These are phyloP conservation scores for Microplitis demolitor DNA, from an alignment of 1,140 invertebrate species.

Conservation along the genomic window DNA sequence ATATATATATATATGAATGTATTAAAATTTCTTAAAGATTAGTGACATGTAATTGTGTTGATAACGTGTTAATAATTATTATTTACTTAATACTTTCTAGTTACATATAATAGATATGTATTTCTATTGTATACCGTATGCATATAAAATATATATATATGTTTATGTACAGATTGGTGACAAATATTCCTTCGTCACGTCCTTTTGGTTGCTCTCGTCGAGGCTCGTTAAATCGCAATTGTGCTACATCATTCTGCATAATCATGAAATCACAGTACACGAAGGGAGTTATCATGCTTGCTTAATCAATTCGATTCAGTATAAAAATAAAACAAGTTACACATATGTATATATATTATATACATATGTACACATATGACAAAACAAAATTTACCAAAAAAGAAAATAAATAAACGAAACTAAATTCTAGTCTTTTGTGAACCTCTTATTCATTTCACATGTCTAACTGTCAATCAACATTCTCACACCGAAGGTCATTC, in stretches of 20 bases:
- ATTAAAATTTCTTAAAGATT: too few relatives aligned
- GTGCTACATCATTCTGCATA: slow-evolving; percentile 35
- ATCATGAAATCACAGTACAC: slow-evolving; percentile 32
- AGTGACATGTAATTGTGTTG: too few relatives aligned
- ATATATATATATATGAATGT: too few relatives aligned
- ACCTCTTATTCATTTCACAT: too few relatives aligned
- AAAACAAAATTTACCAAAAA: slow-evolving; percentile 2
- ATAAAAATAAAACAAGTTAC: slow-evolving; percentile 16
- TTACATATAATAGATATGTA: neutral
- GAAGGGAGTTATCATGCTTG: slow-evolving; percentile 28
- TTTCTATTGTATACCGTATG: neutral
- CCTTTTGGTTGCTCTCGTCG: slow-evolving; percentile 29
- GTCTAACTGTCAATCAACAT: too few relatives aligned
- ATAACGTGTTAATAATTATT: too few relatives aligned
- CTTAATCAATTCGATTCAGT: slow-evolving; percentile 32
- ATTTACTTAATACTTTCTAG: too few relatives aligned
- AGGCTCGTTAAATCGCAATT: slow-evolving; percentile 36
- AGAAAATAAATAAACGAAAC: too few relatives aligned
- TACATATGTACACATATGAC: neutral
- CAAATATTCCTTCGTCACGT: slow-evolving; percentile 37
- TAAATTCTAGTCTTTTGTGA: too few relatives aligned
- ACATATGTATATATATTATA: too few relatives aligned
- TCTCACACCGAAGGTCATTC: too few relatives aligned
- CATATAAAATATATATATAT: neutral
- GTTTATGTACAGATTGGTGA: neutral